Evolutionary conservation across 2,888 invertebrate genomes (phyloP), one percentile per base, ranked within the genome.

Genomic region (Dolichomitus sp.): DNA sequence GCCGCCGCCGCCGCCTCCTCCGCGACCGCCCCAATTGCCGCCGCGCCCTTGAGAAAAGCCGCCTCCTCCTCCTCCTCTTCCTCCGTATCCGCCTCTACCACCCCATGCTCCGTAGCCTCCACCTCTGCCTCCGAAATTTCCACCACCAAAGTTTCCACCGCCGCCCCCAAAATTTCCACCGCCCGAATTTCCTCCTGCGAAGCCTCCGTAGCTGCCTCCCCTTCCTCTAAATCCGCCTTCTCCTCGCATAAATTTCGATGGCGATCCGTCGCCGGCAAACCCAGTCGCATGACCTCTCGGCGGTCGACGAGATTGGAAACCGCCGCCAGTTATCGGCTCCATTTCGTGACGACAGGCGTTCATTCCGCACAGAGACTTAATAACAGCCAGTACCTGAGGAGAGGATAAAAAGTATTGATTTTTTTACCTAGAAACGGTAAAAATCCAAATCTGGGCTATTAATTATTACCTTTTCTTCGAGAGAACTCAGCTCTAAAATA

Each of bases 311-410:
- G 94, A 95, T 7, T 95, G 94, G 0, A 94, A 93, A 69, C 95
- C 93, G 84, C 94, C 94, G 1, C 93, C 92, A 0, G 95, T 94
- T 2, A 95, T 93, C 17, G 94, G 95, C 19, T 95, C 94, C 86
- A 97, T 95, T 75, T 95, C 95, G 90, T 95, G 95, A 89, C 97
- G 97, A 0, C 98, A 97, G 0, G 98, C 97, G 84, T 97, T 96
- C 90, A 97, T 95, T 42, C 96, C 95, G 90, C 98, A 98, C 0
- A 99, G 93, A 23, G 96, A 95, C 88, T 96, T 96, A 0, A 99
- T 94, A 5, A 97, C 95, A 40, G 95, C 94, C 40, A 99, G 94
- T 0, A 97, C 95, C 95, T 96, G 52, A 14, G 12, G 12, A 27
- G 5, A 11, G 27, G 19, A 23, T 9, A 52, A 19, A 19, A 2